phyloP scores from a whole-genome alignment of 2,888 invertebrate species.

The Pardosa pseudoannulata region DNA sequence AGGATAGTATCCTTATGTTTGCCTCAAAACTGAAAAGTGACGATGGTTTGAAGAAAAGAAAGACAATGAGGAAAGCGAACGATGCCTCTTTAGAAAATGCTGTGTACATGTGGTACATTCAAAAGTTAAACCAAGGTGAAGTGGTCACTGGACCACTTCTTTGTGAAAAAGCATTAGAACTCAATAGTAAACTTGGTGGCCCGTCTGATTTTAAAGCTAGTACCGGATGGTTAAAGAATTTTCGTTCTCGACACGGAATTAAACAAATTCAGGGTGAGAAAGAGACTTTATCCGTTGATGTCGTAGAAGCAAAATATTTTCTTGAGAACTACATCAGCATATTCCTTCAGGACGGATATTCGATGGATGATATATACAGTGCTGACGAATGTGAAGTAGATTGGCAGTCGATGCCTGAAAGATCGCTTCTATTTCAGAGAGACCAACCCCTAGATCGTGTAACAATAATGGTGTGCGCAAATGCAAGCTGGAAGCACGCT shows the following conservation, averaged over 20 bases:
- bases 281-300: background rate
- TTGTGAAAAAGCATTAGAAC: conserved; percentile 63
- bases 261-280: background rate
- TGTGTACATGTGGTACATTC: conserved; percentile 56
- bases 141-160: conserved; percentile 50
- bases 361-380: background rate
- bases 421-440: background rate
- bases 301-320: too few species aligned
- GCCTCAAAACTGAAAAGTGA: conserved; percentile 9
- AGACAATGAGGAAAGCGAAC: conserved; percentile 47
- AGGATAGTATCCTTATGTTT: background rate
- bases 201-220: conserved; percentile 70
- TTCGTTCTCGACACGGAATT: conserved; percentile 63
- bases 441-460: background rate
- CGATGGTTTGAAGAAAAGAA: conserved; percentile 24
- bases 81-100: conserved; percentile 55
- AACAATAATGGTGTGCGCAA: background rate
- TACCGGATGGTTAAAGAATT: conserved; percentile 71
- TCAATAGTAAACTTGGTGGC: conserved; percentile 47
- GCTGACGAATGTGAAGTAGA: background rate
- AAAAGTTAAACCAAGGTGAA: background rate
- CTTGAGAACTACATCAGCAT: background rate
- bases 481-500: background rate
- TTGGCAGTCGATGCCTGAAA: background rate
- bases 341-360: background rate